A percentile compares a stretch with the other conserved stretches of the same genome.
These are phyloP conservation scores for Novumbra hubbsi DNA, from an alignment of 2,797 vertebrate species.

Conservation along the genomic window DNA sequence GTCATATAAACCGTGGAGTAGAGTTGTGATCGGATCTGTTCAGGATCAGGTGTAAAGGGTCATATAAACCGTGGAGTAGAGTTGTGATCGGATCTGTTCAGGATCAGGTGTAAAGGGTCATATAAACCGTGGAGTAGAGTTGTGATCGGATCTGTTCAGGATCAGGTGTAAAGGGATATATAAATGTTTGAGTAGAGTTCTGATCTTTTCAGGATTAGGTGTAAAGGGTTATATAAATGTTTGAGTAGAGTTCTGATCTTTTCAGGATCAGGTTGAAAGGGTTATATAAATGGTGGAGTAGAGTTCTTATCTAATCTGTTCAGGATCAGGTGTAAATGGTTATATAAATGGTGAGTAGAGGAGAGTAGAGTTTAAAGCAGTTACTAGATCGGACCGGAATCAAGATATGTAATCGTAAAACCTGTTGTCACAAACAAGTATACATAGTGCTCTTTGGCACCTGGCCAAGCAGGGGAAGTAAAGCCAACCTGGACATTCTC, in stretches of 20 bases:
- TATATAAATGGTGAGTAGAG: neutral
- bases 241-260: too few relatives aligned
- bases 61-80: neutral
- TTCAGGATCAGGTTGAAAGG: neutral
- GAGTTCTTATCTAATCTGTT: too few relatives aligned
- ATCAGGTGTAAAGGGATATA: neutral
- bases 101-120: too few relatives aligned
- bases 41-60: neutral
- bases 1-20: too few relatives aligned
- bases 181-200: neutral
- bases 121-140: too few relatives aligned
- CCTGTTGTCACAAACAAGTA: neutral
- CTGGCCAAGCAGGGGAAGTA: slow-evolving; percentile 11
- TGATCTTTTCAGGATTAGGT: neutral
- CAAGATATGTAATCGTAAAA: neutral
- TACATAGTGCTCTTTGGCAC: slow-evolving; percentile 8
- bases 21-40: too few relatives aligned
- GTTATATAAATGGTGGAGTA: too few relatives aligned
- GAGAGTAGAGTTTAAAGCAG: neutral
- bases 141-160: too few relatives aligned
- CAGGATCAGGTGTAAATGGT: neutral
- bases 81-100: too few relatives aligned
- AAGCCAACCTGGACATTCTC: slow-evolving; percentile 4
- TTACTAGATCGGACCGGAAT: neutral
- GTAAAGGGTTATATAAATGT: too few relatives aligned